Conservation (phyloP, 2,888 invertebrate genomes). For the Seira musarum region DNA sequence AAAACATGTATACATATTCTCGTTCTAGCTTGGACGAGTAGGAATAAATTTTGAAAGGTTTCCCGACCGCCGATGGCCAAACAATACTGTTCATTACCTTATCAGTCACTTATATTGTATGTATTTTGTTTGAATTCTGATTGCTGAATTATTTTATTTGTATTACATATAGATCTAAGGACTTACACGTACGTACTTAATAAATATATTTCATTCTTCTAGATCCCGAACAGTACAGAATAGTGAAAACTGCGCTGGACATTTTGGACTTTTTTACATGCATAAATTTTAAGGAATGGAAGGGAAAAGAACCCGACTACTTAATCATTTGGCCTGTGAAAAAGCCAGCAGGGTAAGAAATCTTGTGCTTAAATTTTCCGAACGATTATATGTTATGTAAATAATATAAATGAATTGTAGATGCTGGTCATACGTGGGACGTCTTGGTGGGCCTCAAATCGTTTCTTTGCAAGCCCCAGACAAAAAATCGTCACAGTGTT, state of each 20-base stretch:
- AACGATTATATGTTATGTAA: too few species aligned
- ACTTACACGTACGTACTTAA: neutral
- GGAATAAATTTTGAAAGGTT: conserved; percentile 79
- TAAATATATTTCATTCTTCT: neutral
- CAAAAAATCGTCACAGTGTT: conserved; percentile 77
- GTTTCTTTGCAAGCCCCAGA: conserved; percentile 81
- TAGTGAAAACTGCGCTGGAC: conserved; percentile 77
- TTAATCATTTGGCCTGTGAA: conserved; percentile 80
- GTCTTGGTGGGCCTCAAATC: conserved; percentile 82
- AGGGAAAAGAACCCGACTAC: conserved; percentile 78
- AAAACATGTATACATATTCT: neutral
- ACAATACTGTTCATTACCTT: conserved; percentile 79
- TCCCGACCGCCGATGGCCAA: conserved; percentile 79
- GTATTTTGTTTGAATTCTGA: conserved; percentile 46
- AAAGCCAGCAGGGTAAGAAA: conserved; percentile 73
- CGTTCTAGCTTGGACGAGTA: conserved; percentile 72
- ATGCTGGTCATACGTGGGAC: conserved; percentile 85
- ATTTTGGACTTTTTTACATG: conserved; percentile 80
- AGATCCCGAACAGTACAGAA: conserved; percentile 77
- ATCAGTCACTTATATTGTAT: conserved; percentile 78
- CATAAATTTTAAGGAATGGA: conserved; percentile 78
- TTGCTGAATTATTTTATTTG: neutral
- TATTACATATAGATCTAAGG: neutral
- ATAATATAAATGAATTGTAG: too few species aligned
- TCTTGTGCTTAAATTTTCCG: neutral